phyloP scores from a whole-genome alignment of 2,797 vertebrate genomes.

The Artibeus lituratus region DNA sequence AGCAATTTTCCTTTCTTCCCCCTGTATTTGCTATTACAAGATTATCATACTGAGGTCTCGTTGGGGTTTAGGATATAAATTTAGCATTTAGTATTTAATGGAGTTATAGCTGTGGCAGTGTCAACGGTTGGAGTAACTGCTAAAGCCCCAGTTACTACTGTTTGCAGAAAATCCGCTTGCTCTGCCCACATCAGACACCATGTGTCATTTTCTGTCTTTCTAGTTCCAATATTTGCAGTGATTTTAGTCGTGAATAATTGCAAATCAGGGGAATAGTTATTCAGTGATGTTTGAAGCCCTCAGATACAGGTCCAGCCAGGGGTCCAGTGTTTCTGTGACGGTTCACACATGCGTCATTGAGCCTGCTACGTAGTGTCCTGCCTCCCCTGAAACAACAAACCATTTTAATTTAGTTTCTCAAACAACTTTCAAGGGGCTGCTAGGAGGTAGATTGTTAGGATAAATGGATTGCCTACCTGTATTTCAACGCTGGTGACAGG shows the following conservation, averaged over 20 bases:
- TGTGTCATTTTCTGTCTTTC: neutral
- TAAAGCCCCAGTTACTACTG: neutral
- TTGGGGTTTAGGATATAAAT: neutral
- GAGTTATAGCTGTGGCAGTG: neutral
- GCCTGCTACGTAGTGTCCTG: neutral
- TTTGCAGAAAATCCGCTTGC: neutral
- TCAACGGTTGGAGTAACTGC: neutral
- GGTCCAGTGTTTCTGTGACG: neutral
- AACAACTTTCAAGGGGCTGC: neutral
- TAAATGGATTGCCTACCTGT: neutral
- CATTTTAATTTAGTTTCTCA: neutral
- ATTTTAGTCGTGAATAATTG: neutral
- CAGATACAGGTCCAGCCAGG: neutral
- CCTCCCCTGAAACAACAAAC: neutral
- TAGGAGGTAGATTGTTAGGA: neutral
- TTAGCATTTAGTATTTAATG: neutral
- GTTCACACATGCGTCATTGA: neutral
- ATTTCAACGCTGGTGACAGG: neutral
- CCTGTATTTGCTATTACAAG: neutral
- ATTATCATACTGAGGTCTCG: neutral
- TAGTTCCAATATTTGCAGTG: neutral
- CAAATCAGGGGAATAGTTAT: neutral
- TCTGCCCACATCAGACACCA: neutral
- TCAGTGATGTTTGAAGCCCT: neutral
- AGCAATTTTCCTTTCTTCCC: neutral